A percentile compares a stretch with the other conserved stretches of the same genome.
These are phyloP conservation scores for Apis cerana DNA, from an alignment of 1,140 invertebrate genomes.

Conservation along the genomic window DNA sequence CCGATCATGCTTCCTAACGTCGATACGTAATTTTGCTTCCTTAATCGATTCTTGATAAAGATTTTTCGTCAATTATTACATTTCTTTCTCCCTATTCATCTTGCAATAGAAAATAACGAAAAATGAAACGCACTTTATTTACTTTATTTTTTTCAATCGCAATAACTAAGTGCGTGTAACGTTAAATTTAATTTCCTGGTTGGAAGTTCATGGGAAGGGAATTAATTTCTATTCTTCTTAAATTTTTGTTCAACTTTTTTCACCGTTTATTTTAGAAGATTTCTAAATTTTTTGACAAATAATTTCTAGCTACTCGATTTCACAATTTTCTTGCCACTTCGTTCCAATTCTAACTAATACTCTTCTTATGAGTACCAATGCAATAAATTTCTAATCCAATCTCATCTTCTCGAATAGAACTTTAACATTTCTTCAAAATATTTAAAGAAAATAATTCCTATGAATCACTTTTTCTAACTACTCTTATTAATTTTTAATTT, in stretches of 20 bases:
- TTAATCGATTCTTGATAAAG: slow-evolving; percentile 5
- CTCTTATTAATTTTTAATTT: not conserved
- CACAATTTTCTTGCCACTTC: too few species aligned
- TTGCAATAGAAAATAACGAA: not conserved
- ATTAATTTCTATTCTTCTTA: not conserved
- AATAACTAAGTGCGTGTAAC: not conserved
- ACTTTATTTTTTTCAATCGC: not conserved
- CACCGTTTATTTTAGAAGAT: not conserved
- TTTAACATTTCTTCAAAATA: too few species aligned
- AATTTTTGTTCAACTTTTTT: not conserved
- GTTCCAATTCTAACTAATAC: too few species aligned
- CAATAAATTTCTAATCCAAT: too few species aligned
- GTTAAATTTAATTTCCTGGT: not conserved
- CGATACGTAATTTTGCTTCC: slow-evolving; percentile 40
- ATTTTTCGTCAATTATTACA: not conserved
- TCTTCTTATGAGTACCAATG: too few species aligned
- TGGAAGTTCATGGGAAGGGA: not conserved
- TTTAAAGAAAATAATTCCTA: too few species aligned
- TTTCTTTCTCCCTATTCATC: not conserved
- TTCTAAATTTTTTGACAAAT: too few species aligned
- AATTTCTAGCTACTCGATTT: too few species aligned
- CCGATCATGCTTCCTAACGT: slow-evolving; percentile 32
- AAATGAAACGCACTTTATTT: not conserved
- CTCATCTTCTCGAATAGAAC: too few species aligned
- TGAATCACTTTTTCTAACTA: too few species aligned